Percentiles rank a stretch among this genome's conserved stretches.
Conservation (phyloP, 2,797 vertebrate genomes). For the Bradypodion ventrale region DNA sequence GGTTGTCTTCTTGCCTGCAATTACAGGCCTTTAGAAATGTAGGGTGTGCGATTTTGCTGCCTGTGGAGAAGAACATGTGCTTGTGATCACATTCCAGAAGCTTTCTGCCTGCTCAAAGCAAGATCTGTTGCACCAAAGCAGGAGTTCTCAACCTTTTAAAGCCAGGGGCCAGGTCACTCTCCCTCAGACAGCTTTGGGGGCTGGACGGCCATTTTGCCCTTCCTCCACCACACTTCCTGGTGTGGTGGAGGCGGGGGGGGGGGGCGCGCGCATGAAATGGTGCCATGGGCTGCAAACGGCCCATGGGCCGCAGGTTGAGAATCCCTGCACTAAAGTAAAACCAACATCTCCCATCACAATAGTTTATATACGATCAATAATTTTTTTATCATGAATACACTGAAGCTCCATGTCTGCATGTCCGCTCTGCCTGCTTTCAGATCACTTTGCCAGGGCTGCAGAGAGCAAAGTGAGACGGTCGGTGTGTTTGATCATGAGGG, state of each 20-base stretch:
- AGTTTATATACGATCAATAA: neutral
- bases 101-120: neutral
- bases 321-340: neutral
- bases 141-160: too few species aligned
- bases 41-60: neutral
- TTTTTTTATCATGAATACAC: too few species aligned
- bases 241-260: too few species aligned
- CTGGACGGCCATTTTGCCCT: too few species aligned
- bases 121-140: neutral
- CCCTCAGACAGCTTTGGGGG: too few species aligned
- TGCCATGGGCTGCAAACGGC: too few species aligned
- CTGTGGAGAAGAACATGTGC: neutral
- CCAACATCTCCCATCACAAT: neutral
- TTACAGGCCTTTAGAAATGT: neutral
- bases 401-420: neutral
- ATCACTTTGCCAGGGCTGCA: neutral
- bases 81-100: neutral
- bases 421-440: neutral
- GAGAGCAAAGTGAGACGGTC: too few species aligned
- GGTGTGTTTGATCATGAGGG: too few species aligned
- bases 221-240: too few species aligned
- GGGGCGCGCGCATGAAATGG: too few species aligned
- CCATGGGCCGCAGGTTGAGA: too few species aligned
- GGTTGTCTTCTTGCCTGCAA: neutral
- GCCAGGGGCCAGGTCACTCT: too few species aligned